These are phyloP conservation scores for Boloria euphrosyne DNA, from an alignment of 2,888 invertebrate species.

Conservation along the genomic window DNA sequence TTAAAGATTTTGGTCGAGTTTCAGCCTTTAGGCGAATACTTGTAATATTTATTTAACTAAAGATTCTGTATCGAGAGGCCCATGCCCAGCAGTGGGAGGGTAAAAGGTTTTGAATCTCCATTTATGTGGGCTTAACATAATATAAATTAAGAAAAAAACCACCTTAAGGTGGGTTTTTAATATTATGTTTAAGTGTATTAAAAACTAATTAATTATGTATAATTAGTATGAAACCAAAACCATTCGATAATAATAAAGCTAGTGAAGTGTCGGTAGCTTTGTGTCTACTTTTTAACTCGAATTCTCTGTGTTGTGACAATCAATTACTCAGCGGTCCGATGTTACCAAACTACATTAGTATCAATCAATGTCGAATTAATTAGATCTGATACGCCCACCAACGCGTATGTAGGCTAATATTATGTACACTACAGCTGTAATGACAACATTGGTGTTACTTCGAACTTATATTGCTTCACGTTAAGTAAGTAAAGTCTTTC, in stretches of 20 bases:
- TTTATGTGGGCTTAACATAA: too few species aligned
- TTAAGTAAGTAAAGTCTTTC: too few species aligned
- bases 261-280: slow-evolving; percentile 35
- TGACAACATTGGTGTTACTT: slow-evolving; percentile 7
- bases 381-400: slow-evolving; percentile 78
- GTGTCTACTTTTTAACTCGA: slow-evolving; percentile 36
- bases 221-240: neutral
- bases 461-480: neutral
- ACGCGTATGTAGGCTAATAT: slow-evolving; percentile 31
- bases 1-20: too few species aligned
- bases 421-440: slow-evolving; percentile 21
- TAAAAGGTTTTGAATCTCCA: too few species aligned
- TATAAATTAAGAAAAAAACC: too few species aligned
- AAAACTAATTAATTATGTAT: neutral
- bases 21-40: too few species aligned
- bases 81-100: too few species aligned
- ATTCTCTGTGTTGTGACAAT: slow-evolving; percentile 69
- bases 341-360: slow-evolving; percentile 72
- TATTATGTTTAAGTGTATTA: too few species aligned
- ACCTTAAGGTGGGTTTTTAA: too few species aligned
- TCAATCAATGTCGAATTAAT: slow-evolving; percentile 80
- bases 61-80: too few species aligned
- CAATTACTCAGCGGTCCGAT: slow-evolving; percentile 71
- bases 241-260: neutral
- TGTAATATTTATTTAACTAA: too few species aligned